Conservation (phyloP, 2,113 vertebrate species). For the Pterocles orientalis region DNA sequence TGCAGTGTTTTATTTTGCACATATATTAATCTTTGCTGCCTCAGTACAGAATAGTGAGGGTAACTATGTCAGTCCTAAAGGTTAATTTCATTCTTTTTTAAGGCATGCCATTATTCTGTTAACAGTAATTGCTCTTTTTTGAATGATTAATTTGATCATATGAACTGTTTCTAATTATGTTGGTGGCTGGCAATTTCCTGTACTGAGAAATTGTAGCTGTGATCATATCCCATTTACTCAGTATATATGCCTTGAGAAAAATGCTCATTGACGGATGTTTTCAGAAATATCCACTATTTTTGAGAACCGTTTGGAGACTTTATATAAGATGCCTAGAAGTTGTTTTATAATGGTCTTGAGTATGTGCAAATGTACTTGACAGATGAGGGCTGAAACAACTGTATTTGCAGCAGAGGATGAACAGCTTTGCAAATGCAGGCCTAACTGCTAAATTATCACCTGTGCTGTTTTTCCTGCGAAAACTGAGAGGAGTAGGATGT, state of each 20-base stretch:
- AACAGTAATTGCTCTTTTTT: slow-evolving; percentile 66
- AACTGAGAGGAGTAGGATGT: background rate
- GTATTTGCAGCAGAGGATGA: background rate
- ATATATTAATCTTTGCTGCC: slow-evolving; percentile 61
- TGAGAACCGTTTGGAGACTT: background rate
- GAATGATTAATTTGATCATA: slow-evolving; percentile 66
- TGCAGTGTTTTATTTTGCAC: slow-evolving; percentile 46
- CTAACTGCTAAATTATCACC: background rate
- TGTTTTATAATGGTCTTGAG: background rate
- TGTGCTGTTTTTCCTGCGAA: background rate
- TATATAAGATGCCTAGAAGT: background rate
- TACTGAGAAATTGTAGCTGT: slow-evolving; percentile 18
- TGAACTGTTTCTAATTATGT: slow-evolving; percentile 64
- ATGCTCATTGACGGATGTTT: background rate
- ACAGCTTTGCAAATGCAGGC: slow-evolving; percentile 8
- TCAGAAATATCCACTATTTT: background rate
- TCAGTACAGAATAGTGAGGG: slow-evolving; percentile 24
- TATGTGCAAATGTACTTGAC: background rate
- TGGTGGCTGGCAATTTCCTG: slow-evolving; percentile 64
- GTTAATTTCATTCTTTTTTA: slow-evolving; percentile 70
- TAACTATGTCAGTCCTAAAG: slow-evolving; percentile 32
- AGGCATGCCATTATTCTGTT: slow-evolving; percentile 62
- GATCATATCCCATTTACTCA: slow-evolving; percentile 35
- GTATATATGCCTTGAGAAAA: background rate
- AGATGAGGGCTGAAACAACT: background rate